Base-by-base conservation (phyloP, 2,797 vertebrate genomes). In the Thripadectes ignobilis region DNA sequence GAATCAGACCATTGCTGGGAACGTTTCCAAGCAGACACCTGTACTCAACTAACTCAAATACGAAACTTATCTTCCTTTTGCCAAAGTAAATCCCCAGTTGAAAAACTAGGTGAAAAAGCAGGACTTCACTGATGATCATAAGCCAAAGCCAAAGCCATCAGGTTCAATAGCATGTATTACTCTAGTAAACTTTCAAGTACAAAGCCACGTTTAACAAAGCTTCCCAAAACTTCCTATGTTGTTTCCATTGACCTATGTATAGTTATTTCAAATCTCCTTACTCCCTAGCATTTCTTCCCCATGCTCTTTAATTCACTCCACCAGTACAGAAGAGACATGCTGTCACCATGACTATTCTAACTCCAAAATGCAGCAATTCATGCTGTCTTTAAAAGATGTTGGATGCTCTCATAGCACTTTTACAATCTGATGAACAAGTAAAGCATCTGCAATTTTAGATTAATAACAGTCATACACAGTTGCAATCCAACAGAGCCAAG, bases 41-140 rank as follows among this genome's bases (percentile, higher is more conserved):
- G 54, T 32, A 74, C 67, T 72, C 48, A 36, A 45, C 58, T 91
- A 94, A 90, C 34, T 72, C 76, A 85, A 79, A 61, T 48, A 92
- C 73, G 79, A 92, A 49, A 91, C 21, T 88, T 58, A 23, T 14
- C 85, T 88, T 79, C 48, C 48, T 65, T 69, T 38, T 39, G 79
- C 82, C 73, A 79, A 92, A 88, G 51, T 27, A 93, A 95, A 91
- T 38, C 49, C 30, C 29, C 26, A 85, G 15, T 6, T 77, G 57
- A 51, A 85, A 69, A 91, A 48, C 43, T 26, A 66, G 75, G 66
- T 72, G 58, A 66, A 95, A 94, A 96, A 91, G 34, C 24, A 84
- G 59, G 12, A 22, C 29, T 77, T 81, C 36, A 22, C 12, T 27
- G 30, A 84, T 23, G 14, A 80, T 59, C 43, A 65, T 46, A 55